Base-by-base conservation (phyloP, 1,140 invertebrate genomes). In the Ruditapes philippinarum region DNA sequence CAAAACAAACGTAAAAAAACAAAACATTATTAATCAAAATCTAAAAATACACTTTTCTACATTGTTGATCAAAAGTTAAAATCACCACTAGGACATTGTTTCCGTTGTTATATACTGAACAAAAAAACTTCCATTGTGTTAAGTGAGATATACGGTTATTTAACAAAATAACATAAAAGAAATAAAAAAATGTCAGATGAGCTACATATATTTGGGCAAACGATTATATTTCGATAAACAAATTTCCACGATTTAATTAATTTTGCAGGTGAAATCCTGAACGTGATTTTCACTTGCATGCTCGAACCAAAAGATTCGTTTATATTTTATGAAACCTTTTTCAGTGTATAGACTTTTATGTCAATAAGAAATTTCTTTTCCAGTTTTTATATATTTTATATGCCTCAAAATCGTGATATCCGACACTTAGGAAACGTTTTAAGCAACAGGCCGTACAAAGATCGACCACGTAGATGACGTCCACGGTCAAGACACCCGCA, bases 221-320 rank as follows among this genome's bases (percentile, higher is more conserved):
- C 31, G 17, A n/a, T 73, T 42, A 73, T 73, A 33, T 28, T 22
- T 38, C 36, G 28, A 73, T 17, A n/a, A 73, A 7, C 36, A 14
- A 73, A 73, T 73, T 73, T 9, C 14, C 14, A 19, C 28, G 19
- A 40, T 36, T 22, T 14, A 14, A 33, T 36, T 36, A 22, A 73
- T n/a, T 38, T 17, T 12, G 7, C 17, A 38, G 31, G 28, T 19
- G 38, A 40, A 40, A 14, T 2, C 22, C 25, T 14, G 25, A 74
- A 74, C 70, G 22, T 40, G 70, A 74, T 40, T 74, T 78, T 49
- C 40, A 49, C 22, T 11, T 78, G 49, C 22, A 49, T 51, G 74
- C 22, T 1, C 4, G 36, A 7, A 49, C 42, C 40, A 51, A n/a
- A 49, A 49, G 31, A 31, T 51, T 25, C 42, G 74, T 28, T 14